Base-by-base conservation (phyloP, 2,113 vertebrate species). In the Danionella cerebrum region DNA sequence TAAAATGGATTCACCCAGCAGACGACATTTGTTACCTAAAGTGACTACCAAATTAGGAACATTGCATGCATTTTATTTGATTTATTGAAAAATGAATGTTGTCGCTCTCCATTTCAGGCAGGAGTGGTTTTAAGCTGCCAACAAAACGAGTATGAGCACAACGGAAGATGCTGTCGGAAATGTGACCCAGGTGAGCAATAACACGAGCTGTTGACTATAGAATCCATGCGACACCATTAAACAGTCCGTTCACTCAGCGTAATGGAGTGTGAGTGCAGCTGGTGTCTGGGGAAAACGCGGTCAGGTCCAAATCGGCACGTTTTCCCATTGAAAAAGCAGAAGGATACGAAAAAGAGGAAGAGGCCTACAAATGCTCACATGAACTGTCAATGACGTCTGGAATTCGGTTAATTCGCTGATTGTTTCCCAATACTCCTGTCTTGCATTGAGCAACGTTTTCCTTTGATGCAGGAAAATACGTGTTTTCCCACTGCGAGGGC, bases 401-500 rank as follows among this genome's bases (percentile, higher is more conserved):
- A 5, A 42, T 11, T 42, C 3, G 4, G 3, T 16, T 18, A 0
- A 10, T 41, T 41, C 41, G 9, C 5, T 33, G 9, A 18, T 10
- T 42, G n/a, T 53, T 52, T 53, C 31, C 42, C 24, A 50, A 2
- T 27, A 13, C 7, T 6, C 11, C 18, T 2, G 6, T 59, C 10
- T 58, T 24, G 14, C 11, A 6, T 53, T 21, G 11, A 16, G 2
- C 5, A 12, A 7, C 4, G 36, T 12, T 41, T 70, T 64, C 16
- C 25, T 12, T 13, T 38, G 10, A 52, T 45, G 14, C 67, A 97
- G 96, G 96, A 41, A 85, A 65, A 4, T 89, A 87, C 24, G 70
- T 94, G 83, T 84, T 80, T 66, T 50, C 76, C 10, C 82, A 83
- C 63, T 98, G 96, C 77, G 88, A 80, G 5, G 62, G 77, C 2